These are phyloP conservation scores for Pocillopora grandis DNA, from an alignment of 92 coral and sea anemone genomes.

Conservation along the genomic window DNA sequence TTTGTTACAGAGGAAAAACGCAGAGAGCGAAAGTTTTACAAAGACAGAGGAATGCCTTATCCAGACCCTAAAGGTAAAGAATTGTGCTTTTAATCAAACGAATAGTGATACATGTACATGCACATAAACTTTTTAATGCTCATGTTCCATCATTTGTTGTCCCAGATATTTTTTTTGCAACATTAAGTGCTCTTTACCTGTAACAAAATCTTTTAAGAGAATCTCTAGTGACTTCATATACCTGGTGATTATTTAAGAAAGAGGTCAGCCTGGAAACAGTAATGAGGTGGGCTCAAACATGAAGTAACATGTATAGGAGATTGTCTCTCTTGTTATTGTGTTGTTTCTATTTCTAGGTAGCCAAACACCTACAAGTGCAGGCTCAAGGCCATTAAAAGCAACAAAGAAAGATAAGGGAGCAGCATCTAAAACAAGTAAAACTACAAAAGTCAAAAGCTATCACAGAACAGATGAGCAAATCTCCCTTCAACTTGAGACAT, in stretches of 20 bases:
- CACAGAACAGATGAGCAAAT: slow-evolving; percentile 87
- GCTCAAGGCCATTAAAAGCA: slow-evolving; percentile 23
- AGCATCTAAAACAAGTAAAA: slow-evolving; percentile 8
- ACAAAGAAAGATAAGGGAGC: slow-evolving; percentile 13
- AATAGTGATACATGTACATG: not conserved
- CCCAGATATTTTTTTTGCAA: too few species aligned
- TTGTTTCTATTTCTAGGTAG: slow-evolving; percentile 5
- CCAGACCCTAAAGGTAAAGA: slow-evolving; percentile 51
- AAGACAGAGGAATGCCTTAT: slow-evolving; percentile 72
- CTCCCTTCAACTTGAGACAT: slow-evolving; percentile 79
- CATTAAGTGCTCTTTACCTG: too few species aligned
- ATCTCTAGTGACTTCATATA: too few species aligned
- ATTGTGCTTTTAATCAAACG: not conserved
- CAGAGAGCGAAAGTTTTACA: slow-evolving; percentile 78
- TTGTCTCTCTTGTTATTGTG: not conserved
- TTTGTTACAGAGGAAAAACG: slow-evolving; percentile 74
- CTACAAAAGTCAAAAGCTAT: slow-evolving; percentile 32
- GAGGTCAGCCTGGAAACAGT: too few species aligned
- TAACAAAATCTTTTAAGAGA: too few species aligned
- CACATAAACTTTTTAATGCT: not conserved
- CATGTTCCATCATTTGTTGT: too few species aligned
- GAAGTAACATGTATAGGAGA: too few species aligned
- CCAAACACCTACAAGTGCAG: slow-evolving; percentile 24
- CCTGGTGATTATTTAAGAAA: too few species aligned
- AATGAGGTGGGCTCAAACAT: too few species aligned